Percentiles rank a stretch among this genome's conserved stretches.
These are phyloP conservation scores for Octodon degus DNA, from an alignment of 2,113 vertebrate genomes.

Conservation along the genomic window DNA sequence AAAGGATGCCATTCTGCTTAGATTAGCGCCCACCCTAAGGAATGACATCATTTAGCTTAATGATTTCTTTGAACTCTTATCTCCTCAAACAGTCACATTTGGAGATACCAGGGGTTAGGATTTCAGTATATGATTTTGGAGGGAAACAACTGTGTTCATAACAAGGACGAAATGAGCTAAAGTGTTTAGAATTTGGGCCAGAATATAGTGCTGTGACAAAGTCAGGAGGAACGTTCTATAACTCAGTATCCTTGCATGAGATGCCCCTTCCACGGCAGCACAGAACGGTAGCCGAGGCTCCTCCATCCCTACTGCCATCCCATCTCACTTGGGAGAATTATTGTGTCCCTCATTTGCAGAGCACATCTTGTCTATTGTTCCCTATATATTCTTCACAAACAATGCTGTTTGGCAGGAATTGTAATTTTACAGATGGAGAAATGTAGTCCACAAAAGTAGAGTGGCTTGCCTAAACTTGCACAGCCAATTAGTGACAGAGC, in stretches of 20 bases:
- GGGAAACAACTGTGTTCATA: neutral
- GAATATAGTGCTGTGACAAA: neutral
- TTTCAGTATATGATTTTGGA: neutral
- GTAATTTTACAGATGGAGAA: neutral
- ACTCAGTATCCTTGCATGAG: neutral
- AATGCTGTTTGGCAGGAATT: neutral
- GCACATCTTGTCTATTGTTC: neutral
- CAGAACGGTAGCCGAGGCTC: neutral
- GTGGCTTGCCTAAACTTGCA: neutral
- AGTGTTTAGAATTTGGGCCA: neutral
- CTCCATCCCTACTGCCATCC: too few species aligned
- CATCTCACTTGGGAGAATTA: neutral
- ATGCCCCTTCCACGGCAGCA: neutral
- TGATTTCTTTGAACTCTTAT: neutral
- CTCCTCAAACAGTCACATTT: neutral
- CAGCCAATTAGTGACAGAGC: neutral
- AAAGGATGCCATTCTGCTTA: neutral
- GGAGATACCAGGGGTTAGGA: neutral
- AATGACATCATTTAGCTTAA: neutral
- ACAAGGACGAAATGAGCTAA: neutral
- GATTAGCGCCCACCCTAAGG: neutral
- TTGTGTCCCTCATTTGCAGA: neutral
- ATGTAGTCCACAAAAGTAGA: neutral
- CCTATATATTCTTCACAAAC: neutral
- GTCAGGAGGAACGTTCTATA: neutral